Evolutionary conservation across 2,113 vertebrate genomes (phyloP).

Genomic region (Crotophaga sulcirostris): DNA sequence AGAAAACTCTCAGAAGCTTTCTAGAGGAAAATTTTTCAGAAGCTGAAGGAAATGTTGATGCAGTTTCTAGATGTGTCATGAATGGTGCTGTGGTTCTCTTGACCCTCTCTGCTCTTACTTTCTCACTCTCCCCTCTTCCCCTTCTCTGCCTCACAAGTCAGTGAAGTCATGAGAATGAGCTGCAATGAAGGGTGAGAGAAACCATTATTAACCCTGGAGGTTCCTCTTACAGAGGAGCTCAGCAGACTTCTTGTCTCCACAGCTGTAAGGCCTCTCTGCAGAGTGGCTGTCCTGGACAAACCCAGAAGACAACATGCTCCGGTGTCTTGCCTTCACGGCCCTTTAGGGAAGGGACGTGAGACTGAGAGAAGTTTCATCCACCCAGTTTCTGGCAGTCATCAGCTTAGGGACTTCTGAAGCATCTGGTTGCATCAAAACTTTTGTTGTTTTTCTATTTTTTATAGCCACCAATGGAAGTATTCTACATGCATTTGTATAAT

Average conservation of each 20-base stretch:
- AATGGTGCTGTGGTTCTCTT: neutral
- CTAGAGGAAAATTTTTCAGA: neutral
- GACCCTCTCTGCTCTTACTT: neutral
- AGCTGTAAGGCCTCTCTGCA: neutral
- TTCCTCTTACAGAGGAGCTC: neutral
- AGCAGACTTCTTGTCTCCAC: neutral
- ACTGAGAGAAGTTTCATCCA: neutral
- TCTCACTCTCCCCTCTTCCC: neutral
- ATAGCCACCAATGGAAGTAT: neutral
- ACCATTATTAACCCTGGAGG: neutral
- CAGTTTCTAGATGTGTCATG: neutral
- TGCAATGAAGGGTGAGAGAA: neutral
- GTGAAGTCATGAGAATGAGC: neutral
- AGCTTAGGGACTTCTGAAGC: neutral
- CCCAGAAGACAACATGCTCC: neutral
- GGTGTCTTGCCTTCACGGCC: neutral
- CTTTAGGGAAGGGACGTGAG: neutral
- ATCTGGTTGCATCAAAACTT: conserved; percentile 27
- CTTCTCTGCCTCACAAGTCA: neutral
- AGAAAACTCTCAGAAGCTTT: conserved; percentile 26
- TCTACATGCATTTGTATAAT: conserved; percentile 21
- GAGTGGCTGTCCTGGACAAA: neutral
- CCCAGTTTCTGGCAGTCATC: neutral
- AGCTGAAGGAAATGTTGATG: neutral
- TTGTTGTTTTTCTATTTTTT: neutral